phyloP scores from a whole-genome alignment of 1,140 invertebrate genomes.

The Ceratina japonica region DNA sequence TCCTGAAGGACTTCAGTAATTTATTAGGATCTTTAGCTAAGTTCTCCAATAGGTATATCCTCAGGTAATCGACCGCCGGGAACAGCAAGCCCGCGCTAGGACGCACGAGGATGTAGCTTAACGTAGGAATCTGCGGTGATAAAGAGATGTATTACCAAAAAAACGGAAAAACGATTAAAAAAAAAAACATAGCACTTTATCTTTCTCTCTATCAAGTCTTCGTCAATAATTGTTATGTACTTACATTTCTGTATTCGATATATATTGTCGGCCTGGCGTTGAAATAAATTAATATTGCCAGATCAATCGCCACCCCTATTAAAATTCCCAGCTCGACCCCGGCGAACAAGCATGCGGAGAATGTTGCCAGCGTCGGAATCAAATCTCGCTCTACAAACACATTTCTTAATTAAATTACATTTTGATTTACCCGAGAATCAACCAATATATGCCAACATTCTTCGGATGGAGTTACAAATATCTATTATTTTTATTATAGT shows the following conservation, averaged over 20 bases:
- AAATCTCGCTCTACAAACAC: constrained; percentile 85
- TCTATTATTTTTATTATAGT: no score
- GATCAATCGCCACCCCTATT: constrained; percentile 88
- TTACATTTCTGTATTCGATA: constrained; percentile 81
- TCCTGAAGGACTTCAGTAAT: constrained; percentile 48
- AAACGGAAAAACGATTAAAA: neutral
- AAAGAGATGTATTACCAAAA: constrained; percentile 13
- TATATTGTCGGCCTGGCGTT: constrained; percentile 86
- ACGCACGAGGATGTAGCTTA: constrained; percentile 75
- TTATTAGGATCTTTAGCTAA: constrained; percentile 53
- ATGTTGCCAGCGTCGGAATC: constrained; percentile 86
- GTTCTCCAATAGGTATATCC: constrained; percentile 73
- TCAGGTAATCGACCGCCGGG: constrained; percentile 79
- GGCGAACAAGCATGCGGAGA: constrained; percentile 86
- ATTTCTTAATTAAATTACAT: neutral
- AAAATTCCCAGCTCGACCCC: constrained; percentile 92
- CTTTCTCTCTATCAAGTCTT: constrained; percentile 18
- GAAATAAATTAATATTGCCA: constrained; percentile 88
- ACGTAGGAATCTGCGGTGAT: constrained; percentile 57
- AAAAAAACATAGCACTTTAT: constrained; percentile 23
- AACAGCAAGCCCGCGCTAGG: constrained; percentile 79
- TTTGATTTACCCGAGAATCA: neutral
- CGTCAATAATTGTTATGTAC: constrained; percentile 54
- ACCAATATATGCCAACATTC: neutral
- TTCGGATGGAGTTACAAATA: neutral